Base-by-base conservation (phyloP, 2,113 vertebrate species). In the Ardeotis arabs region DNA sequence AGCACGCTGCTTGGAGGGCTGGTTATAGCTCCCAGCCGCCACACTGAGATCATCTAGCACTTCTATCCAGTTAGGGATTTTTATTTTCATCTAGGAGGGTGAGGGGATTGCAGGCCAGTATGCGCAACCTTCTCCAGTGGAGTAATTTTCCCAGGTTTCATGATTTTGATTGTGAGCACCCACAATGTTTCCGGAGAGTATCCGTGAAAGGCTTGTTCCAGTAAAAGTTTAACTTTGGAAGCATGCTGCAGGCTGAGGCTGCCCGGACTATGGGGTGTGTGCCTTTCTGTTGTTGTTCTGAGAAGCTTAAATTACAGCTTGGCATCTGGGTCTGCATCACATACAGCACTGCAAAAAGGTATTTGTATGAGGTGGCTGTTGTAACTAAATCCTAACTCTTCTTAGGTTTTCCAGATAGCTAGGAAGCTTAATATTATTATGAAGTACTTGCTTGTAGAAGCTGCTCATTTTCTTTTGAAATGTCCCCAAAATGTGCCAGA, bases 1-100 rank as follows among this genome's bases (percentile, higher is more conserved):
- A 53, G 55, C 20, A 9, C 4, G 2, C 23, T 33, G 64, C 44
- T 86, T 3, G 41, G 59, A 79, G 83, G 64, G 83, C 76, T 95
- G 76, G 25, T 93, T 86, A 70, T 84, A 95, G 91, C 79, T 90
- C 64, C 89, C 89, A 90, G 80, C 96, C 93, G 89, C 89, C 68
- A 37, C 1, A 4, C 79, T 25, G 78, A 81, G 93, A 80, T 95
- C 86, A 92, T 86, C 63, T 2, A 47, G 76, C 60, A 78, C 37
- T 89, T 97, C 60, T 49, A 88, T 90, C 73, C 73, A 87, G 72
- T 90, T 77, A 47, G 80, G 89, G 72, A 81, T 79, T 93, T 92
- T 88, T 87, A 89, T 94, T 95, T 92, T 84, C 83, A 87, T 75
- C 68, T 31, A 33, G 72, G 59, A 74, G 59, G 72, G 41, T 23